These are phyloP conservation scores for Linnaemya tessellans DNA, from an alignment of 2,888 invertebrate species.

Conservation along the genomic window DNA sequence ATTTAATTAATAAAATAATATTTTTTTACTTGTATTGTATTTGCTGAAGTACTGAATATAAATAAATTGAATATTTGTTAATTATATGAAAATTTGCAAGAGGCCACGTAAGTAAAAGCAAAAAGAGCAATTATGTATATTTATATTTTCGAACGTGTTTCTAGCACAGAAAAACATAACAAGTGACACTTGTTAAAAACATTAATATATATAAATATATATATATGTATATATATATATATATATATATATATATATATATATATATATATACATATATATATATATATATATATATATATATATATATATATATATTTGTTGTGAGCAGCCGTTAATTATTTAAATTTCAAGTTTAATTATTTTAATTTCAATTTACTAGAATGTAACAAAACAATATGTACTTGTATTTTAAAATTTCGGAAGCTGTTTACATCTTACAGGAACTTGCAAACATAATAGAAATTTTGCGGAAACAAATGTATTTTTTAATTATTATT, in stretches of 20 bases:
- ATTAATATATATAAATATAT: background rate
- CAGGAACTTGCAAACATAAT: no score
- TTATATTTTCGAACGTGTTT: background rate
- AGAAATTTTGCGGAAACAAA: no score
- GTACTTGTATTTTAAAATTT: no score
- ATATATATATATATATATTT: no score
- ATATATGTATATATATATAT: background rate
- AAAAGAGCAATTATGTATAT: background rate
- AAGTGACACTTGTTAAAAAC: background rate
- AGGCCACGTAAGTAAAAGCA: background rate
- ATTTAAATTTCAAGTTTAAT: no score
- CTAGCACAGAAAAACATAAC: background rate
- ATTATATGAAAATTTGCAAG: constrained; percentile 21
- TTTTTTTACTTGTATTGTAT: background rate
- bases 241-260: background rate
- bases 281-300: background rate
- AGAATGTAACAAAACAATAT: no score
- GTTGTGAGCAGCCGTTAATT: no score
- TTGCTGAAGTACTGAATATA: constrained; percentile 3
- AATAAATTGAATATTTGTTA: constrained; percentile 51
- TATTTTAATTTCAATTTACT: no score
- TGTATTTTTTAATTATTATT: no score
- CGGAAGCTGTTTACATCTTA: no score
- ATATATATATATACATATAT: background rate
- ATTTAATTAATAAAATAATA: constrained; percentile 46